A percentile compares a stretch with the other conserved stretches of the same genome.
Conservation (phyloP, 2,888 invertebrate genomes). For the Synanthedon formicaeformis region DNA sequence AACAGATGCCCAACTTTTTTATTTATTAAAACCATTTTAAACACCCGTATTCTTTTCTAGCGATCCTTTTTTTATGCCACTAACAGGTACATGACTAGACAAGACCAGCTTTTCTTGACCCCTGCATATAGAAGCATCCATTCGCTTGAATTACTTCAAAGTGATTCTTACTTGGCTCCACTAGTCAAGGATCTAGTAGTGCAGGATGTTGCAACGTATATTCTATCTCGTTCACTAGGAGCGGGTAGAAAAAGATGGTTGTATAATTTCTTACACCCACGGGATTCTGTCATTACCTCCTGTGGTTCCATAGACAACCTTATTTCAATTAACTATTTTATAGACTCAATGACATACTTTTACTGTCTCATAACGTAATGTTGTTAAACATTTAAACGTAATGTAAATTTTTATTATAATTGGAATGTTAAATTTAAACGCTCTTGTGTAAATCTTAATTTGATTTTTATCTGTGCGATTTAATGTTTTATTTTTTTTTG, state of each 20-base stretch:
- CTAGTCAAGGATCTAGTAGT: neutral
- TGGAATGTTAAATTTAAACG: neutral
- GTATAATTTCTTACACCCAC: constrained; percentile 37
- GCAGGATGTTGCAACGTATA: neutral
- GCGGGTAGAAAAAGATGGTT: constrained; percentile 11
- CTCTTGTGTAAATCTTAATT: too few species aligned
- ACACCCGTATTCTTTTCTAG: constrained; percentile 7
- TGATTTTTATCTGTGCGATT: too few species aligned
- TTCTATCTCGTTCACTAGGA: neutral
- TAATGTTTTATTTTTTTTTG: too few species aligned
- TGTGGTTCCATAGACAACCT: constrained; percentile 37
- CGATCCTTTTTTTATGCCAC: constrained; percentile 24
- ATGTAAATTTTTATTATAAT: constrained; percentile 3
- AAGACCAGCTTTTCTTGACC: neutral
- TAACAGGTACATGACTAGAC: constrained; percentile 28
- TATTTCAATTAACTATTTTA: constrained; percentile 50
- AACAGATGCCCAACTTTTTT: constrained; percentile 4
- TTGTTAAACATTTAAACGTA: constrained; percentile 2
- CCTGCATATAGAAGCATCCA: neutral
- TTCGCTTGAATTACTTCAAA: neutral
- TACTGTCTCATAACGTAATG: constrained; percentile 1
- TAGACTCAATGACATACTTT: constrained; percentile 9
- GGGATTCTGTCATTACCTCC: constrained; percentile 27
- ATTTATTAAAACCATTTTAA: neutral
- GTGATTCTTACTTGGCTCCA: neutral